Percentiles rank a stretch among this genome's conserved stretches.
Evolutionary conservation across 2,888 invertebrate genomes (phyloP).

Genomic region (Ceramica pisi): DNA sequence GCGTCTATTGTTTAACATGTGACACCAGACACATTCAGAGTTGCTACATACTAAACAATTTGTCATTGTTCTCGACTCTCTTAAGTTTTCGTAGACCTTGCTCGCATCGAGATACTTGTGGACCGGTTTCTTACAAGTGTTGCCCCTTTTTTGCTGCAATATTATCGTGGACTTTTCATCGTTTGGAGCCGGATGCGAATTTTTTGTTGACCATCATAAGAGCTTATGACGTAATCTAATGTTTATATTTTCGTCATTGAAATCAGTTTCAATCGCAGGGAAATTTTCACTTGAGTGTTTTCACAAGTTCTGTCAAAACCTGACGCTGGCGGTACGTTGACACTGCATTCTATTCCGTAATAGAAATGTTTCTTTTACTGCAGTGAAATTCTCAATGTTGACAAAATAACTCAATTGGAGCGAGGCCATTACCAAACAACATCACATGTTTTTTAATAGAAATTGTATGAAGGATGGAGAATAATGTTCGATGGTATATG

Average conservation of each 20-base stretch:
- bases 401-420: constrained; percentile 66
- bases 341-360: constrained; percentile 53
- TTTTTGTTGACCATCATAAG: constrained; percentile 78
- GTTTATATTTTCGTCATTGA: constrained; percentile 79
- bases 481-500: constrained; percentile 34
- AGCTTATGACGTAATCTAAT: constrained; percentile 81
- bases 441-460: constrained; percentile 39
- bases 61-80: constrained; percentile 79
- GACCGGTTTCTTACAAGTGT: constrained; percentile 69
- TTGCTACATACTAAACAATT: constrained; percentile 78
- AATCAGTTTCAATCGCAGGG: constrained; percentile 70
- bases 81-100: constrained; percentile 78
- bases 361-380: constrained; percentile 44
- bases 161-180: constrained; percentile 77
- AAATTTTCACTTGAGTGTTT: constrained; percentile 61
- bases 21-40: constrained; percentile 75
- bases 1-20: constrained; percentile 79
- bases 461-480: constrained; percentile 17
- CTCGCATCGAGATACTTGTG: constrained; percentile 68
- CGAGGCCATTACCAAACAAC: constrained; percentile 64
- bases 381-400: constrained; percentile 49
- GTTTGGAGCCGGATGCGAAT: constrained; percentile 84
- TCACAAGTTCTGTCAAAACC: constrained; percentile 50
- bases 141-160: constrained; percentile 74
- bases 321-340: constrained; percentile 24